Conservation (phyloP, 2,113 vertebrate genomes). For the Oreotrochilus melanogaster region DNA sequence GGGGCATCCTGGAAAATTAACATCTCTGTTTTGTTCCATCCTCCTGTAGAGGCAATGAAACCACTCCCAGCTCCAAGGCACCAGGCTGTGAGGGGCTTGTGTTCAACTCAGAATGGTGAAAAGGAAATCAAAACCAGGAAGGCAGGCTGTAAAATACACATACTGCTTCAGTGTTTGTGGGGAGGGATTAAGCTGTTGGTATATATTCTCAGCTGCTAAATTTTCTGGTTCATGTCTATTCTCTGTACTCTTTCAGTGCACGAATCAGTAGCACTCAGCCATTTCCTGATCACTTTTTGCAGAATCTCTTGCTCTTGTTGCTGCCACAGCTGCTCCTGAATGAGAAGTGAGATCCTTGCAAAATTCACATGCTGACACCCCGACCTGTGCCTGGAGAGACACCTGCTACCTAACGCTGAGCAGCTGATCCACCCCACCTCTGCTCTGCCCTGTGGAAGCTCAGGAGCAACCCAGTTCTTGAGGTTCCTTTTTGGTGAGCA, state of each 20-base stretch:
- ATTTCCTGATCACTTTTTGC: background rate
- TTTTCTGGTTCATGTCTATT: background rate
- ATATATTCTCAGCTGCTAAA: background rate
- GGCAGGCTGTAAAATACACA: background rate
- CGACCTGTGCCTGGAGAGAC: rapidly evolving
- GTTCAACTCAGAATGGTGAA: rapidly evolving
- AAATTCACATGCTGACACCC: rapidly evolving
- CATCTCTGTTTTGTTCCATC: background rate
- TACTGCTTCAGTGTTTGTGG: rapidly evolving
- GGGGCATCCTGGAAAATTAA: background rate
- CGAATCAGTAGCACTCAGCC: background rate
- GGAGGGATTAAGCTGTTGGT: background rate
- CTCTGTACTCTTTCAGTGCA: background rate
- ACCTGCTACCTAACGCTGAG: background rate
- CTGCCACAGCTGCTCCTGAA: background rate
- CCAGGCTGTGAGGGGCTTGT: background rate
- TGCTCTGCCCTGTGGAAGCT: background rate
- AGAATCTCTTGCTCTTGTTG: background rate
- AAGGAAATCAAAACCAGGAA: background rate
- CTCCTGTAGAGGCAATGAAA: background rate
- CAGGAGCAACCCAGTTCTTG: background rate
- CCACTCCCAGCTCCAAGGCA: background rate
- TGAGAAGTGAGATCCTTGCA: background rate
- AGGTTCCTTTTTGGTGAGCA: background rate
- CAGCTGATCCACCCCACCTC: background rate